Conservation (phyloP, 2,888 invertebrate genomes). For the Sesamia inferens region DNA sequence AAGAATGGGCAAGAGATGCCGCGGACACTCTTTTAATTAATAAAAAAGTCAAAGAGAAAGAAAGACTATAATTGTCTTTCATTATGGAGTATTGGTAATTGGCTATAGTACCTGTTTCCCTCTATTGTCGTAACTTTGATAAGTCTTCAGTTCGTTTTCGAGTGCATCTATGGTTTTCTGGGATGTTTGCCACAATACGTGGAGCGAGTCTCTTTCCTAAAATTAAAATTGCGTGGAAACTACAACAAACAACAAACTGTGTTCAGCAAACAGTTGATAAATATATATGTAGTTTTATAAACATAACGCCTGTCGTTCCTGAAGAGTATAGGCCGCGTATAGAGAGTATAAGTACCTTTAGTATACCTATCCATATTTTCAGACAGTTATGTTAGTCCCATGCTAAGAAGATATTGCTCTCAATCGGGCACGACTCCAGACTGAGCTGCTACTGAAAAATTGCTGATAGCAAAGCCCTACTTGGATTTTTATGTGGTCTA, state of each 20-base stretch:
- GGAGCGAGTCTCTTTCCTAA: conserved; percentile 92
- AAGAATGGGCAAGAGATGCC: too few relatives aligned
- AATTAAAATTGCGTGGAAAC: conserved; percentile 2
- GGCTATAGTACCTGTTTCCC: conserved; percentile 71
- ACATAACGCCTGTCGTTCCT: neutral
- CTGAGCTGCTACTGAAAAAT: neutral
- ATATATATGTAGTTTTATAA: neutral
- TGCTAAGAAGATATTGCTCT: neutral
- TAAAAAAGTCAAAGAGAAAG: too few relatives aligned
- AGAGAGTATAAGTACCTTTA: neutral
- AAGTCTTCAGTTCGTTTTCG: conserved; percentile 91
- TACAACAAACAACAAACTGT: too few relatives aligned
- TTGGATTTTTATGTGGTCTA: neutral
- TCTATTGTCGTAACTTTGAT: conserved; percentile 81
- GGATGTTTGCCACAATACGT: conserved; percentile 92
- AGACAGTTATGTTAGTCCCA: neutral
- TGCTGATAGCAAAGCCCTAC: neutral
- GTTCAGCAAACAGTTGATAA: neutral
- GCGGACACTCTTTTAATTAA: too few relatives aligned
- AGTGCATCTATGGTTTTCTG: conserved; percentile 91
- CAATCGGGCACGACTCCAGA: neutral
- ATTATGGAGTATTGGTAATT: neutral
- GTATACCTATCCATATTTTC: neutral
- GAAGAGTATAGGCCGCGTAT: neutral
- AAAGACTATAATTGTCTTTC: neutral